Evolutionary conservation across 2,113 vertebrate species (phyloP).

Genomic region (Chunga burmeisteri): DNA sequence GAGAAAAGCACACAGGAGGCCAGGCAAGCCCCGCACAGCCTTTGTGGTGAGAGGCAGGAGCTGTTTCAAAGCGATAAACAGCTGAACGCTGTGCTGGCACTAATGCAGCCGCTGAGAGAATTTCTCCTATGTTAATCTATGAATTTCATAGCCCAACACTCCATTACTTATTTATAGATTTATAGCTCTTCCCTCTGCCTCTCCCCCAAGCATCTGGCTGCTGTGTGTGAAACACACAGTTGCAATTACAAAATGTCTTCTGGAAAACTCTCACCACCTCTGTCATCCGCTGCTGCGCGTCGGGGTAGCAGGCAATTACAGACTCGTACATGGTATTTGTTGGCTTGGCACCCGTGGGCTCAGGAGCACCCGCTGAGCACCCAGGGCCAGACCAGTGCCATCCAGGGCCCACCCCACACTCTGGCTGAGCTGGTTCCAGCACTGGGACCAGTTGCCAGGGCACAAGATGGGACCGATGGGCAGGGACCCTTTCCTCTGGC

Average conservation of each 20-base stretch:
- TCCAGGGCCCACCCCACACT: background rate
- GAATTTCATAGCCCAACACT: constrained; percentile 20
- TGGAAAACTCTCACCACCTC: background rate
- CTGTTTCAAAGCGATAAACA: background rate
- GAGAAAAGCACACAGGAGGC: background rate
- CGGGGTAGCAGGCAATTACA: fast-evolving
- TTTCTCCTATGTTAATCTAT: background rate
- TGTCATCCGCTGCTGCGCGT: fast-evolving
- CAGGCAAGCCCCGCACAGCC: background rate
- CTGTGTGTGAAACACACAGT: background rate
- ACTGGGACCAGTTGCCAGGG: background rate
- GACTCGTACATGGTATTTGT: no score
- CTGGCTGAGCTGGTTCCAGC: background rate
- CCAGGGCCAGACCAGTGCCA: background rate
- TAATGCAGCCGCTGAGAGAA: background rate
- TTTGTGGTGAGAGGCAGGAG: background rate
- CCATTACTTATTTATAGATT: constrained; percentile 29
- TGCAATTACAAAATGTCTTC: background rate
- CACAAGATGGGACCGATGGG: fast-evolving
- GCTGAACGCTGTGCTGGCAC: background rate
- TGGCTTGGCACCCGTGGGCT: background rate
- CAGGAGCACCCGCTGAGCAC: background rate
- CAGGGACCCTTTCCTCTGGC: background rate
- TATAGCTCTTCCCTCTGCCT: background rate
- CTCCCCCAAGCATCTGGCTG: background rate